Evolutionary conservation across 2,113 vertebrate species (phyloP).

Genomic region (Alaudala cheleensis): DNA sequence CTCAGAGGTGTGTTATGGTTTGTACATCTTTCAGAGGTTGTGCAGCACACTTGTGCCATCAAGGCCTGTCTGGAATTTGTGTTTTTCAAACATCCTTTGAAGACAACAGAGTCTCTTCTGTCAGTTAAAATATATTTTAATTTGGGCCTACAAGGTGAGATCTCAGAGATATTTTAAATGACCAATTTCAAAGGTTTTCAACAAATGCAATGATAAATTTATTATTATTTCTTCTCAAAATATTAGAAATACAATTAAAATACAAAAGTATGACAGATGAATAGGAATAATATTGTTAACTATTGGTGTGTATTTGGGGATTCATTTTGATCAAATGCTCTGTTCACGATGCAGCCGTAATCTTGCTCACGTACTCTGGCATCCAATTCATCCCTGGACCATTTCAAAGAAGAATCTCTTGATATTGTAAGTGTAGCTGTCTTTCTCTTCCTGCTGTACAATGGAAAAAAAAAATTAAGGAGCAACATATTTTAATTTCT

Average conservation of each 20-base stretch:
- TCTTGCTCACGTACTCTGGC: background rate
- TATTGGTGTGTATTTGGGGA: background rate
- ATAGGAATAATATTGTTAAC: background rate
- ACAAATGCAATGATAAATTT: background rate
- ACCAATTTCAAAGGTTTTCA: background rate
- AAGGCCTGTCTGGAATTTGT: background rate
- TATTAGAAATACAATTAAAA: background rate
- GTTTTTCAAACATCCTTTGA: background rate
- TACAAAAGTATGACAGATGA: background rate
- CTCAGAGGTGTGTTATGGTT: background rate
- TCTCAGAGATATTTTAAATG: background rate
- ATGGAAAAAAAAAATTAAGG: no score
- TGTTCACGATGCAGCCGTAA: background rate
- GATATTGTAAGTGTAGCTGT: fast-evolving
- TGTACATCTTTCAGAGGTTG: background rate
- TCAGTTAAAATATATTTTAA: background rate
- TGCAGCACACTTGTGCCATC: background rate
- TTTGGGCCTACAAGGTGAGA: background rate
- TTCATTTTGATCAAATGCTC: slow-evolving; percentile 43
- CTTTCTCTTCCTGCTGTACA: background rate
- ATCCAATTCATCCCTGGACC: background rate
- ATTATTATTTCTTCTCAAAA: background rate
- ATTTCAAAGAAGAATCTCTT: background rate
- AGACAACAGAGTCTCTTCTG: background rate
- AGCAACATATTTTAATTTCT: background rate